A percentile compares a stretch with the other conserved stretches of the same genome.
phyloP scores from a whole-genome alignment of 2,797 vertebrate genomes.

The Arrhamphus sclerolepis region DNA sequence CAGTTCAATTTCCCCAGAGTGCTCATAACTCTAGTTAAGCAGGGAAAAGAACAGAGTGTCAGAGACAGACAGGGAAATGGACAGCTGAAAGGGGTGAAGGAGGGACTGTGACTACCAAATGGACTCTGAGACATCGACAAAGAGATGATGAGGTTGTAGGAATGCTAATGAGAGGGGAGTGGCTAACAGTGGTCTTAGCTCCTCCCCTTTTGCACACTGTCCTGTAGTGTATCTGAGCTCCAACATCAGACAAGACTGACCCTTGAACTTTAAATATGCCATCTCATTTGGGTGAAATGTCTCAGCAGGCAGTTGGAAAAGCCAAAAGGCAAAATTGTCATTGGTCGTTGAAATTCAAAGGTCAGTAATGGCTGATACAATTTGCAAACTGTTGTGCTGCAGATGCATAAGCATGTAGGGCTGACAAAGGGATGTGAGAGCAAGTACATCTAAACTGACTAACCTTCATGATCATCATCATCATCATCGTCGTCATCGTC shows the following conservation, averaged over 20 bases:
- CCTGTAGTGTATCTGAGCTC: constrained; percentile 7
- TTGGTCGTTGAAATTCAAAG: neutral
- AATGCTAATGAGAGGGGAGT: constrained; percentile 53
- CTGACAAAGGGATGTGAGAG: constrained; percentile 27
- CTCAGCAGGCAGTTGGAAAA: neutral
- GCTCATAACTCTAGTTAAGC: constrained; percentile 86
- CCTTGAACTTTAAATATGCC: neutral
- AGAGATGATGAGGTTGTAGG: constrained; percentile 67
- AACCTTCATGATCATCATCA: constrained; percentile 77
- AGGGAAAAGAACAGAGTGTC: constrained; percentile 84
- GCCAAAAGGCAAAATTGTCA: constrained; percentile 2
- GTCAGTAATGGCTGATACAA: constrained; percentile 18
- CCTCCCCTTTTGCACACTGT: constrained; percentile 59
- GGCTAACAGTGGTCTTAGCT: constrained; percentile 58
- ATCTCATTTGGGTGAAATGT: neutral
- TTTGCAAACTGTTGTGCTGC: neutral
- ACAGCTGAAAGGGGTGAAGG: constrained; percentile 82
- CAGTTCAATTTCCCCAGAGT: constrained; percentile 83
- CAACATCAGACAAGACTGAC: constrained; percentile 30
- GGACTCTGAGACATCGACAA: constrained; percentile 61
- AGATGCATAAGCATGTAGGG: constrained; percentile 17
- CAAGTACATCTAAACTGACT: constrained; percentile 47
- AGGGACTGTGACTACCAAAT: constrained; percentile 73
- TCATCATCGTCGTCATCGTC: constrained; percentile 71
- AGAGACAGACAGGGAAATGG: constrained; percentile 80